phyloP scores from a whole-genome alignment of 2,888 invertebrate species.

The Lasius platythorax region DNA sequence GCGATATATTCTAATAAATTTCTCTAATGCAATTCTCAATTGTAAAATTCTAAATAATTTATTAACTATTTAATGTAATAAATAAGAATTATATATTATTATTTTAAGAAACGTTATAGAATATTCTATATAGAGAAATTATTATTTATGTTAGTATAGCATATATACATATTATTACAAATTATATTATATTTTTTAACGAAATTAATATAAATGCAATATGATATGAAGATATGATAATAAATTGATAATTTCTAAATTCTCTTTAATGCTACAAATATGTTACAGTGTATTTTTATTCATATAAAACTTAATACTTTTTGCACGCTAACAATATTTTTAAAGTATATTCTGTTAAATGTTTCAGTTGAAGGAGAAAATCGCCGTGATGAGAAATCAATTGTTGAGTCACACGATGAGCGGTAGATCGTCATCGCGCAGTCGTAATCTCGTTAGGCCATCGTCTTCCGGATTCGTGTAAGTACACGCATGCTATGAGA shows the following conservation, averaged over 20 bases:
- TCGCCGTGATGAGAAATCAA: conserved; percentile 80
- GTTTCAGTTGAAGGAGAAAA: conserved; percentile 82
- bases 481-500: conserved; percentile 60
- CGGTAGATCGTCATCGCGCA: conserved; percentile 79
- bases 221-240: background rate
- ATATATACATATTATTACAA: no score
- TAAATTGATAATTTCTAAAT: background rate
- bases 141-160: no score
- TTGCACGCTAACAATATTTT: background rate
- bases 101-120: no score
- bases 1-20: background rate
- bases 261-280: background rate
- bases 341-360: conserved; percentile 21
- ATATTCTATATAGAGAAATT: no score
- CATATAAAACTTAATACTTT: background rate
- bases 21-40: background rate
- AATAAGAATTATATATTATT: no score
- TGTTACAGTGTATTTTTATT: background rate
- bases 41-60: no score
- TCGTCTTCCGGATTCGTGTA: conserved; percentile 81
- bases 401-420: conserved; percentile 80
- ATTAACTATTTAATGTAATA: no score
- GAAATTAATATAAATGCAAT: background rate
- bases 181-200: background rate
- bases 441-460: conserved; percentile 74